Base-by-base conservation (phyloP, 2,797 vertebrate genomes). In the Epinephelus malabaricus region DNA sequence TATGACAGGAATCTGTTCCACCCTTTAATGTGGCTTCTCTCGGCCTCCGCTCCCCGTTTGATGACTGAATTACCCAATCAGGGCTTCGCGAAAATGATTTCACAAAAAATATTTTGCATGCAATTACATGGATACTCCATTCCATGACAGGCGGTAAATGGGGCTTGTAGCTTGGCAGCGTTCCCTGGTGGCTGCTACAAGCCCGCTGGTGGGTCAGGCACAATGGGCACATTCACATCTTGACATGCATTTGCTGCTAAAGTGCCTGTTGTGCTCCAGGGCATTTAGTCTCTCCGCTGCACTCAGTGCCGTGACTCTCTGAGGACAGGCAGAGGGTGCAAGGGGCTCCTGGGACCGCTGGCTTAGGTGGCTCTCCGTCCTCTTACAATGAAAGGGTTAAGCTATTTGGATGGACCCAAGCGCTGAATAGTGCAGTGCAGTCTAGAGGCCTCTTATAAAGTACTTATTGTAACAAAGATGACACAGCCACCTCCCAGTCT, bases 211-310 rank as follows among this genome's bases (percentile, higher is more conserved):
- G 87, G 86, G 86, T 85, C 81, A 27, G 78, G 83, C 89, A 95
- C 94, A 95, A 95, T 94, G 93, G 91, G 51, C 73, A 91, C 92
- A 95, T 96, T 96, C 94, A 95, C 87, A 86, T 94, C 90, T 92
- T 92, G 88, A 95, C 92, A 94, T 93, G 92, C 91, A 92, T 95
- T 95, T 93, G 92, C 88, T 70, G 70, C 81, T 91, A 92, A 94
- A 96, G 95, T 95, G 95, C 92, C 87, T 90, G 92, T 92, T 94
- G 90, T 89, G 92, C 95, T 93, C 71, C 69, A 92, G 93, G 94
- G 92, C 90, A 81, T 93, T 92, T 91, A 84, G 91, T 93, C 91
- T 87, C 85, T 82, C 67, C 78, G 71, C 64, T 88, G 56, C 65
- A 81, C 86, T 88, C 86, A 83, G 76, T 59, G 83, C n/a, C 3